These are phyloP conservation scores for Contarinia nasturtii DNA, from an alignment of 1,140 invertebrate species.

Conservation along the genomic window DNA sequence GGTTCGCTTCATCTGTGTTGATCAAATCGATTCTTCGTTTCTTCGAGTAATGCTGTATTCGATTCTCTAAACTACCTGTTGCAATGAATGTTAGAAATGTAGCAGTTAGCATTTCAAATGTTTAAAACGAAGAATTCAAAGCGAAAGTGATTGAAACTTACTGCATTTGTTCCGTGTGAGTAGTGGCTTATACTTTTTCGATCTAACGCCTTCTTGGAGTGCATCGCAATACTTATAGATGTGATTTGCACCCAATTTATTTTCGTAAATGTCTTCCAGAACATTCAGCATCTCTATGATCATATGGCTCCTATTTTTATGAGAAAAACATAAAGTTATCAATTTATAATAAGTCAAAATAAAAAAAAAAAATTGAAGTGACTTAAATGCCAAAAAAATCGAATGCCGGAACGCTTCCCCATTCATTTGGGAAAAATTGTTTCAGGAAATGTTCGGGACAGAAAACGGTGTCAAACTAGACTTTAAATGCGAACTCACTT, in stretches of 20 bases:
- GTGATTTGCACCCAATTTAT: slow-evolving; percentile 8
- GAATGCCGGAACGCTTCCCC: too few relatives aligned
- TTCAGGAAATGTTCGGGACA: neutral
- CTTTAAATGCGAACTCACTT: too few relatives aligned
- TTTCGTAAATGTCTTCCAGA: slow-evolving; percentile 25
- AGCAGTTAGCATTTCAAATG: neutral
- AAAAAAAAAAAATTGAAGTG: slow-evolving; percentile 1
- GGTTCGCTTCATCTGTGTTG: too few relatives aligned
- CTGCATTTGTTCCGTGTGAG: slow-evolving; percentile 53
- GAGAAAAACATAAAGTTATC: slow-evolving; percentile 2
- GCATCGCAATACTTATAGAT: slow-evolving; percentile 29
- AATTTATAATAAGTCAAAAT: neutral
- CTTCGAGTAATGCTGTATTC: slow-evolving; percentile 51
- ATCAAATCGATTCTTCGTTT: slow-evolving; percentile 23
- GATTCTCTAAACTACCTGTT: slow-evolving; percentile 50
- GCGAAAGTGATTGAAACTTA: slow-evolving; percentile 23
- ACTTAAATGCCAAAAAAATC: too few relatives aligned
- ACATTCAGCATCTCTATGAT: slow-evolving; percentile 43
- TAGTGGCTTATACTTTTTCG: slow-evolving; percentile 50
- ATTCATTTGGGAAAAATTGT: neutral
- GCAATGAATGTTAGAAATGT: slow-evolving; percentile 8
- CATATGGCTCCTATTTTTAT: slow-evolving; percentile 47
- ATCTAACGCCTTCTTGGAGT: slow-evolving; percentile 45
- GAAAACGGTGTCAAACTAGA: too few relatives aligned
- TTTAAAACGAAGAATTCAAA: neutral